Percentiles rank a stretch among this genome's conserved stretches.
Conservation (phyloP, 1,140 invertebrate genomes). For the Cydia amplana region DNA sequence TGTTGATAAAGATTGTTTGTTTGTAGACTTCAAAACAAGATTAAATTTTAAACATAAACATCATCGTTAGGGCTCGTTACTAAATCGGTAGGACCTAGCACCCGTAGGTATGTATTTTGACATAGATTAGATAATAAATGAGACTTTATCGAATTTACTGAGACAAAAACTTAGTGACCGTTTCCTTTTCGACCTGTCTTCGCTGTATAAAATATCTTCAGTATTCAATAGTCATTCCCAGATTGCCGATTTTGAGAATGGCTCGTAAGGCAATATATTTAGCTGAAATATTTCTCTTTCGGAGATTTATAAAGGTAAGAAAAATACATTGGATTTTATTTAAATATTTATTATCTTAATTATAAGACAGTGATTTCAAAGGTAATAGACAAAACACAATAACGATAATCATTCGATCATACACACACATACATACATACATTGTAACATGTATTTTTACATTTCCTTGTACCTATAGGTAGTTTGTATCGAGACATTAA, state of each 20-base stretch:
- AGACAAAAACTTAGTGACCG: constrained; percentile 21
- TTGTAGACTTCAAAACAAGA: constrained; percentile 1
- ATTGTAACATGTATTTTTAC: too few species aligned
- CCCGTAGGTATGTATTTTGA: constrained; percentile 30
- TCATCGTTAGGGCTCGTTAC: constrained; percentile 2
- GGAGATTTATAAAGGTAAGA: not conserved
- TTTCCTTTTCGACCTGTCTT: not conserved
- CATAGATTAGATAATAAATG: constrained; percentile 12
- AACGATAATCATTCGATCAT: too few species aligned
- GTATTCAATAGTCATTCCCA: not conserved
- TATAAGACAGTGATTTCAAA: not conserved
- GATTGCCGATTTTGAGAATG: constrained; percentile 2
- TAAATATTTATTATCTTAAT: too few species aligned
- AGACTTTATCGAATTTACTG: constrained; percentile 6
- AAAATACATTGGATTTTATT: not conserved
- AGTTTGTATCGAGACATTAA: too few species aligned
- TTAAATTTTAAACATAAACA: not conserved
- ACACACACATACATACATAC: too few species aligned
- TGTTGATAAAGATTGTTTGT: not conserved
- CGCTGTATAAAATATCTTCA: not conserved
- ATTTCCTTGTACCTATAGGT: too few species aligned
- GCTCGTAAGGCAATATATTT: not conserved
- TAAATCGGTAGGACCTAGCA: not conserved
- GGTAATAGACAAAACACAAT: not conserved
- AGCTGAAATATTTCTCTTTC: not conserved